Evolutionary conservation across 2,888 invertebrate genomes (phyloP), one percentile per base, ranked within the genome.

Genomic region (Acleris laterana): DNA sequence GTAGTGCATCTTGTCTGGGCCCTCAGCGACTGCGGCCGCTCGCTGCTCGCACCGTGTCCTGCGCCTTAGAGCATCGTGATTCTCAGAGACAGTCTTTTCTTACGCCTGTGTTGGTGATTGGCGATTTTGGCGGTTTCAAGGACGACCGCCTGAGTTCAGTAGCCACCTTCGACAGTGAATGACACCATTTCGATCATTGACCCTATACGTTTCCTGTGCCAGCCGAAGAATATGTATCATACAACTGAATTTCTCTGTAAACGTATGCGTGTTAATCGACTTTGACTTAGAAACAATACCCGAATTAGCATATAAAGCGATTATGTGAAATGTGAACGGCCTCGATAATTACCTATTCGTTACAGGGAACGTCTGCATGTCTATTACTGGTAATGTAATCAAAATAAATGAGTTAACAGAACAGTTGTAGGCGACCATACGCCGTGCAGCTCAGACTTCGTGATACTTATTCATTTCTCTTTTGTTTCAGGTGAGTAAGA

Each of bases 101-200:
- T 70, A 52, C 65, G 70, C 70, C 69, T 74, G 79, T 85, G 82
- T 83, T 85, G 77, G 82, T 80, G 83, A 82, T 85, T 87, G 87
- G 83, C 85, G 76, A 89, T 84, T 89, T 90, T 76, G 79, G 84
- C 78, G 72, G 77, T 77, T 84, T 87, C 93, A 93, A 93, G 93
- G 93, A 90, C 93, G 80, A 79, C 90, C 81, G 78, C 83, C 77
- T 77, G 86, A 83, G 93, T 92, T 92, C 89, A 87, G 90, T 88
- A 87, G 86, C 89, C 89, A 88, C 87, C 85, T 87, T 83, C 82
- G 77, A 79, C 89, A 79, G 89, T 87, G 88, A 91, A 90, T 79
- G 90, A 90, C 92, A 91, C 85, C 85, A 90, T 85, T 88, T 81
- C 81, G 92, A 83, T 77, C 92, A 79, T 91, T 91, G 91, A 93